phyloP scores from a whole-genome alignment of 2,113 vertebrate genomes.

The Dicaeum eximium region DNA sequence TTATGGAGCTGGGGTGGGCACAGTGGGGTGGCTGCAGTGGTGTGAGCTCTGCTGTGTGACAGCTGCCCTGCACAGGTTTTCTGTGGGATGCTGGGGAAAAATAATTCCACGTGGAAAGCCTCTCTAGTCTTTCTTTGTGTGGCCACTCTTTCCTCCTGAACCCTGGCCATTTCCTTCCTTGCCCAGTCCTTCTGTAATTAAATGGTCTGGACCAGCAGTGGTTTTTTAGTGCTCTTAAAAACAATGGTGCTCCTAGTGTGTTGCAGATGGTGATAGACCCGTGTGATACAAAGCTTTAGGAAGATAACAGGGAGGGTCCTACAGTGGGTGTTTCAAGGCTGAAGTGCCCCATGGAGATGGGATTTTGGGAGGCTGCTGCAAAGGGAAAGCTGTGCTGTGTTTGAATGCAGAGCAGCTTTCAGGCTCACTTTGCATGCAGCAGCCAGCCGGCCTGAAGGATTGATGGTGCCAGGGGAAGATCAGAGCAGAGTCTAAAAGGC shows the following conservation, averaged over 20 bases:
- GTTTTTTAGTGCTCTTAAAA: not conserved
- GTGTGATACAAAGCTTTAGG: not conserved
- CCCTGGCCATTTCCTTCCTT: not conserved
- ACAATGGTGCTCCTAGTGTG: not conserved
- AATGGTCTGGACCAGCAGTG: not conserved
- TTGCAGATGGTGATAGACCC: not conserved
- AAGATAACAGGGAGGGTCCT: not conserved
- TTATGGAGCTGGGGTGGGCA: not conserved
- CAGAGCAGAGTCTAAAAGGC: conserved; percentile 2
- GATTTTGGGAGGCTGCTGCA: not conserved
- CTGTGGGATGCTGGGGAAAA: not conserved
- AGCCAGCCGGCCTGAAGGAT: not conserved
- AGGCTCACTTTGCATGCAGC: not conserved
- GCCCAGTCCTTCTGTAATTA: not conserved
- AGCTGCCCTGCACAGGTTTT: not conserved
- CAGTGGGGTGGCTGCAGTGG: fast-evolving
- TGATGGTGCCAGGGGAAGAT: not conserved
- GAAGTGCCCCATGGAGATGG: not conserved
- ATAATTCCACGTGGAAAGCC: not conserved
- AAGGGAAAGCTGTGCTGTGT: not conserved
- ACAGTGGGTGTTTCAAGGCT: not conserved
- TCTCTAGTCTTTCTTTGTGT: not conserved
- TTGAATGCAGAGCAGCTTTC: not conserved
- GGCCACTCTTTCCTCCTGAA: not conserved
- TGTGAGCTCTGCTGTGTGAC: not conserved